Percentiles rank a stretch among this genome's conserved stretches.
phyloP scores from a whole-genome alignment of 2,113 vertebrate genomes.

The Tangachromis dhanisi region DNA sequence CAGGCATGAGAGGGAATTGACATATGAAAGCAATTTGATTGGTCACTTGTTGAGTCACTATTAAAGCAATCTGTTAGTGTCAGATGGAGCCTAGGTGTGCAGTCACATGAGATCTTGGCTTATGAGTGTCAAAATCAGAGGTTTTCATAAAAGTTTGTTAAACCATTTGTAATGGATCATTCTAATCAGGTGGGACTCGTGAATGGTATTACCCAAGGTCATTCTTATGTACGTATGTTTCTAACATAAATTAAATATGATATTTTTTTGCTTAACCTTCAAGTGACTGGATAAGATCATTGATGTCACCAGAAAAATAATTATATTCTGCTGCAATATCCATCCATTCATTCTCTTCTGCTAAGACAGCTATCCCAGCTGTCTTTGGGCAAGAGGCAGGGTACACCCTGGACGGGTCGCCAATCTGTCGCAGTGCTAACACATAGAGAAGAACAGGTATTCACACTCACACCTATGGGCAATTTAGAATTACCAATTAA shows the following conservation, averaged over 20 bases:
- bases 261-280: background rate
- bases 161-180: background rate
- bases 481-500: background rate
- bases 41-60: background rate
- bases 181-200: rapidly evolving
- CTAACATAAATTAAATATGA: background rate
- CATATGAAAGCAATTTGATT: conserved; percentile 53
- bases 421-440: background rate
- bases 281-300: background rate
- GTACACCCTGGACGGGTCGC: background rate
- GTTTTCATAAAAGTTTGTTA: background rate
- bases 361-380: background rate
- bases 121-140: background rate
- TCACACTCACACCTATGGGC: background rate
- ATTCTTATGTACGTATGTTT: background rate
- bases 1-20: conserved; percentile 20
- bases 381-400: background rate
- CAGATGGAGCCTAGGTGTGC: background rate
- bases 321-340: background rate
- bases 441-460: background rate
- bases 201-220: background rate
- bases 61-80: background rate
- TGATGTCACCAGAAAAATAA: background rate
- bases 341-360: background rate
- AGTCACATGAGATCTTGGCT: background rate